A percentile compares a stretch with the other conserved stretches of the same genome.
These are phyloP conservation scores for Drosophila trapezifrons DNA, from an alignment of 1,140 invertebrate genomes.

Conservation along the genomic window DNA sequence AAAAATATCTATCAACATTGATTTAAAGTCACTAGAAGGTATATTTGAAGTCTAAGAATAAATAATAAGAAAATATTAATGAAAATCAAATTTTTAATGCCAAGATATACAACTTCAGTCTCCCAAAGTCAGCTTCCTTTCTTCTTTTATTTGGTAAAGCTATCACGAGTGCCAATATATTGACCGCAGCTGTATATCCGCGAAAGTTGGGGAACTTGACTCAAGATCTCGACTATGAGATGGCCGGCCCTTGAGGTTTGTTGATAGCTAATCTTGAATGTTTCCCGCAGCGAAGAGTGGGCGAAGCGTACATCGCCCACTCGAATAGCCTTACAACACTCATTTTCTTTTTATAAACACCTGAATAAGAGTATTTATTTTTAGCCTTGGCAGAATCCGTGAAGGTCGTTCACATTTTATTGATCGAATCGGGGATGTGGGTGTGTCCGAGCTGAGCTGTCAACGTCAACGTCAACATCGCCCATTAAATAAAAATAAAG, in stretches of 20 bases:
- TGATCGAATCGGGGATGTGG: constrained; percentile 10
- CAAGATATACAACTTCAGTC: too few species aligned
- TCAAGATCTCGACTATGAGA: background rate
- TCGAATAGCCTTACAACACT: constrained; percentile 12
- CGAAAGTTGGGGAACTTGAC: background rate
- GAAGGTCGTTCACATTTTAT: constrained; percentile 35
- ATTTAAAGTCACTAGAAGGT: too few species aligned
- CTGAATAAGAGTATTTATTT: constrained; percentile 29
- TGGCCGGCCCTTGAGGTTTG: background rate
- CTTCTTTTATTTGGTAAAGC: too few species aligned
- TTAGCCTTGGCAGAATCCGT: constrained; percentile 22
- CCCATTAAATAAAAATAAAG: constrained; percentile 13
- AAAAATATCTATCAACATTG: too few species aligned
- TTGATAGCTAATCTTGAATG: constrained; percentile 5
- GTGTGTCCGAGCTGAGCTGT: constrained; percentile 11
- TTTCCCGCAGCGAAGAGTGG: background rate
- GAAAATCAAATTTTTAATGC: too few species aligned
- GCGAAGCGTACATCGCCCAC: constrained; percentile 1
- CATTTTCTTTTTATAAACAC: constrained; percentile 21
- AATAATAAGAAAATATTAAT: too few species aligned
- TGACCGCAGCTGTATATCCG: background rate
- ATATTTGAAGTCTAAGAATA: too few species aligned
- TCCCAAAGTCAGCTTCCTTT: too few species aligned
- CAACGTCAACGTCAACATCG: background rate
- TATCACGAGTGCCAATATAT: too few species aligned